Conservation (phyloP, 2,888 invertebrate species). For the Leptinotarsa juncta region DNA sequence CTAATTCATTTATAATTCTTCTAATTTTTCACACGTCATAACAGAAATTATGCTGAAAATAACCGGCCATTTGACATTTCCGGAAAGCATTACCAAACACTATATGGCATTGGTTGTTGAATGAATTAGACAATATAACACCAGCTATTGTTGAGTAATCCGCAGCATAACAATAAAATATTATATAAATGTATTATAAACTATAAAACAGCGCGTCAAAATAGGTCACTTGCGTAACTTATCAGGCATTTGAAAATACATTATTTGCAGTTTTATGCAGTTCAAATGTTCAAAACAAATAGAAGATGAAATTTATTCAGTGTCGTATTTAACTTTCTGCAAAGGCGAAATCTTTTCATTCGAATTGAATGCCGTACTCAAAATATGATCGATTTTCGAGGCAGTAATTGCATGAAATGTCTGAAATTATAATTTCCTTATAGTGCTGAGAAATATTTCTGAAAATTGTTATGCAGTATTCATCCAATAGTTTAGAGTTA, state of each 20-base stretch:
- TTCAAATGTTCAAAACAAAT: too few species aligned
- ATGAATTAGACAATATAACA: slow-evolving; percentile 20
- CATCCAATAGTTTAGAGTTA: too few species aligned
- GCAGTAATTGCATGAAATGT: too few species aligned
- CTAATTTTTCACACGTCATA: slow-evolving; percentile 45
- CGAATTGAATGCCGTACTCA: too few species aligned
- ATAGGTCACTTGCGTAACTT: neutral
- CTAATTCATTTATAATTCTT: slow-evolving; percentile 50
- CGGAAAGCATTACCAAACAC: slow-evolving; percentile 41
- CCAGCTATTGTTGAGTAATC: slow-evolving; percentile 9
- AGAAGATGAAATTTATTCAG: too few species aligned
- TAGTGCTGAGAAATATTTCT: too few species aligned
- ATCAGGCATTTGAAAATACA: neutral
- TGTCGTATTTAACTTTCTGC: too few species aligned
- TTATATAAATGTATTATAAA: slow-evolving; percentile 4
- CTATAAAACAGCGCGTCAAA: neutral
- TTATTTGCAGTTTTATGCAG: neutral
- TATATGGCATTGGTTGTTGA: slow-evolving; percentile 38
- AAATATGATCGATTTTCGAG: too few species aligned
- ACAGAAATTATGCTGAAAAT: slow-evolving; percentile 41
- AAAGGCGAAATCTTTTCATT: too few species aligned
- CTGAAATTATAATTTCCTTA: too few species aligned
- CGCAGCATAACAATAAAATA: slow-evolving; percentile 5
- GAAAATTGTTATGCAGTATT: too few species aligned
- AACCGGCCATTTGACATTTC: slow-evolving; percentile 43